These are phyloP conservation scores for Dorcus parallelipipedus DNA, from an alignment of 2,888 invertebrate species.

Conservation along the genomic window DNA sequence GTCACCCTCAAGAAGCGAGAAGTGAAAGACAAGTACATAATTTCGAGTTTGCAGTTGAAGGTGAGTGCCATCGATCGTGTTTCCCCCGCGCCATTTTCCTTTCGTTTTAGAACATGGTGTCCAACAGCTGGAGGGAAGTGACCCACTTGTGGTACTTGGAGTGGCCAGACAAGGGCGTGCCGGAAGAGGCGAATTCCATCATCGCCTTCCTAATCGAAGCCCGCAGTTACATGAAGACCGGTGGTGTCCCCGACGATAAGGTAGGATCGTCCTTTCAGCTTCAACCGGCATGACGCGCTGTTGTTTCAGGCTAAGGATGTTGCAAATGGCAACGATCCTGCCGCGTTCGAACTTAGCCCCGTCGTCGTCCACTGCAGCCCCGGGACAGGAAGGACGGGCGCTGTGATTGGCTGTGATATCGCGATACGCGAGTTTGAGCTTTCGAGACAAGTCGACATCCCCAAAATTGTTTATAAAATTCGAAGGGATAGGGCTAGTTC, in stretches of 20 bases:
- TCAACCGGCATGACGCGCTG: no score
- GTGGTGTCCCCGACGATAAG: constrained; percentile 2
- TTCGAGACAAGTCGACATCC: constrained; percentile 77
- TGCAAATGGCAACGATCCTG: constrained; percentile 30
- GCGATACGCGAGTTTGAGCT: constrained; percentile 84
- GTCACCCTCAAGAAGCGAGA: constrained; percentile 85
- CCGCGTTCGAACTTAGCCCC: constrained; percentile 55
- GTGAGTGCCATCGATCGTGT: constrained; percentile 37
- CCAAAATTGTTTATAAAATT: constrained; percentile 78
- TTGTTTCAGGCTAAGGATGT: constrained; percentile 30
- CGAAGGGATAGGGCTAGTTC: constrained; percentile 85
- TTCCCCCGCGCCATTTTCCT: not conserved
- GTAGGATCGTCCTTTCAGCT: not conserved
- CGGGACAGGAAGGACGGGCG: constrained; percentile 87
- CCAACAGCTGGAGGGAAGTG: constrained; percentile 81
- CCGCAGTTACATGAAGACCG: constrained; percentile 53
- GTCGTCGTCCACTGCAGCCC: constrained; percentile 84
- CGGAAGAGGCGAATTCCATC: constrained; percentile 76
- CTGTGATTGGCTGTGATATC: constrained; percentile 81
- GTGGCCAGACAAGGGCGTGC: constrained; percentile 88
- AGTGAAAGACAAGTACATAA: constrained; percentile 86
- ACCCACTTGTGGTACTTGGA: constrained; percentile 89
- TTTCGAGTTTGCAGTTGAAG: constrained; percentile 80
- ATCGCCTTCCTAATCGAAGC: constrained; percentile 87
- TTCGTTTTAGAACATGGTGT: constrained; percentile 63